Evolutionary conservation across 2,113 vertebrate species (phyloP), one percentile per base, ranked within the genome.

Genomic region (Poecilia latipinna): DNA sequence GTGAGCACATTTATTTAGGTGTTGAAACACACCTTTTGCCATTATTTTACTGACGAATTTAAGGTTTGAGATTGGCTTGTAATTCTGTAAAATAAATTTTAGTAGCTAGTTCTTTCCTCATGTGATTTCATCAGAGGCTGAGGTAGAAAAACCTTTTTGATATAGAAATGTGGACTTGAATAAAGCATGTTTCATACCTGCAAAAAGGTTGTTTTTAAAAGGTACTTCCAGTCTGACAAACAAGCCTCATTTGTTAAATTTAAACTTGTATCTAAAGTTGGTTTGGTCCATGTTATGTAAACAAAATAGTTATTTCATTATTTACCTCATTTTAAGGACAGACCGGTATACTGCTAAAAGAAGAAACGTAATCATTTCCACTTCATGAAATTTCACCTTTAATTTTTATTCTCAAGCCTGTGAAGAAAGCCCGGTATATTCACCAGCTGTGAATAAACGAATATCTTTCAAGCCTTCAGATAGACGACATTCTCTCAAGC

Each of bases 401-500:
- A 44, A 77, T 77, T 86, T 78, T 87, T 86, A 77, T 85, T 87
- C 80, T 77, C 75, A 63, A 76, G 73, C 72, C 33, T 60, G 63
- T 79, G 51, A 68, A 80, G 86, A 84, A 85, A 79, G 85, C 79
- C 91, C 91, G 87, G 83, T 84, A 82, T 77, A 65, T 75, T 76
- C 80, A 88, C 87, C 87, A 84, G 82, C 80, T 88, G 91, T 82
- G 88, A 93, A 93, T 93, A 93, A 93, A 93, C 92, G 93, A 91
- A 93, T 93, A 88, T 93, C 90, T 94, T 93, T 93, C 92, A 91
- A 92, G 86, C 88, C 86, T 90, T 91, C 88, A 90, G 93, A 91
- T 85, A 85, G 86, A 90, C 89, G 91, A 86, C 82, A 75, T 90
- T 91, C 86, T 91, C 86, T 85, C 68, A n/a, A 83, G 82, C 91